phyloP scores from a whole-genome alignment of 2,888 invertebrate genomes.

The Dasysyrphus albostriatus region DNA sequence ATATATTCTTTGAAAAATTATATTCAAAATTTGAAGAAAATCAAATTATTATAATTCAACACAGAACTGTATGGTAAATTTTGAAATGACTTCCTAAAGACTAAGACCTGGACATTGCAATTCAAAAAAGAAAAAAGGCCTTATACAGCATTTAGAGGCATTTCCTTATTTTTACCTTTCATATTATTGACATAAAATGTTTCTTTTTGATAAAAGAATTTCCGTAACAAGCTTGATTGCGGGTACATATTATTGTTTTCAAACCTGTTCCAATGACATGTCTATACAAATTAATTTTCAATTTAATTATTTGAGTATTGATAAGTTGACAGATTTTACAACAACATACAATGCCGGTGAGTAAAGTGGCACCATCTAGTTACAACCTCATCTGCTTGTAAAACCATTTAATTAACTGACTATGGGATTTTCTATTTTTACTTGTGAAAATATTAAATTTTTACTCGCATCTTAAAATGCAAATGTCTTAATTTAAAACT shows the following conservation, averaged over 20 bases:
- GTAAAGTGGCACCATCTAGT: no score
- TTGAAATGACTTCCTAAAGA: no score
- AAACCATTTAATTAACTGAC: neutral
- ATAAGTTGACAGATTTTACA: conserved; percentile 53
- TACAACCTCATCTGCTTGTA: conserved; percentile 23
- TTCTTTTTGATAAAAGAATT: conserved; percentile 48
- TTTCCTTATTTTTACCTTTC: conserved; percentile 65
- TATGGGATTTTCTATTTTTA: conserved; percentile 20
- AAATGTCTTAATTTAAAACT: conserved; percentile 66
- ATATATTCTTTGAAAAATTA: no score
- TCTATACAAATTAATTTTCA: conserved; percentile 52
- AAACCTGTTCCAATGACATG: conserved; percentile 48
- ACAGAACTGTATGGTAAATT: no score
- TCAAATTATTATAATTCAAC: no score
- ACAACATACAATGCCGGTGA: neutral
- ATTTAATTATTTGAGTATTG: conserved; percentile 51
- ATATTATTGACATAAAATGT: conserved; percentile 45
- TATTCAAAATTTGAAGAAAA: no score
- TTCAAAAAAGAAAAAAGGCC: neutral
- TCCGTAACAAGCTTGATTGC: conserved; percentile 39
- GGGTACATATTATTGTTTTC: conserved; percentile 1
- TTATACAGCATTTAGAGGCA: neutral
- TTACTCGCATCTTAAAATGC: conserved; percentile 6
- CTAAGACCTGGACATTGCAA: neutral
- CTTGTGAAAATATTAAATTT: conserved; percentile 34